These are phyloP conservation scores for Haplochromis vanheusdeni DNA, from an alignment of 2,113 vertebrate genomes.

Conservation along the genomic window DNA sequence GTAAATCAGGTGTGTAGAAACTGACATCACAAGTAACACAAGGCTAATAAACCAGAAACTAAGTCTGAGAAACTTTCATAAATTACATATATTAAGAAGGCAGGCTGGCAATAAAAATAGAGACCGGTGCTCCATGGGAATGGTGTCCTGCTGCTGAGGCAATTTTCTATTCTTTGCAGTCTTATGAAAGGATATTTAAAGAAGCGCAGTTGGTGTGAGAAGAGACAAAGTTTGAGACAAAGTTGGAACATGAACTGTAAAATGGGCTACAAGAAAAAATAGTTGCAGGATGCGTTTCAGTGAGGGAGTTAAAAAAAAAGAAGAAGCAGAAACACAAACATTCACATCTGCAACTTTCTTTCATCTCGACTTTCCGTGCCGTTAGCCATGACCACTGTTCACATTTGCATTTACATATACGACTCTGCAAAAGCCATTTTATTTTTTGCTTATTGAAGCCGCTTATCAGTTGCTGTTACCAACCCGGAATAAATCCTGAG, in stretches of 20 bases:
- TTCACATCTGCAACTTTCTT: conserved; percentile 41
- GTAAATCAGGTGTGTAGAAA: conserved; percentile 46
- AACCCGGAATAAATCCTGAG: conserved; percentile 61
- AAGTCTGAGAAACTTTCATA: conserved; percentile 41
- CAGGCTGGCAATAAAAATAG: conserved; percentile 32
- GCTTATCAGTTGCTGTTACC: conserved; percentile 68
- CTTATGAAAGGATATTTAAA: background rate
- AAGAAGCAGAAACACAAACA: conserved; percentile 13
- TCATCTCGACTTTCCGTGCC: conserved; percentile 45
- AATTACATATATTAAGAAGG: conserved; percentile 43
- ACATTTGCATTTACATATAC: conserved; percentile 42
- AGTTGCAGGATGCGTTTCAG: conserved; percentile 5
- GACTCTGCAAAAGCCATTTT: conserved; percentile 34
- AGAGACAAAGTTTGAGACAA: background rate
- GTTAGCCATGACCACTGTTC: conserved; percentile 42
- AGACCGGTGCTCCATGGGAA: conserved; percentile 40
- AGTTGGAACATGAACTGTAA: background rate
- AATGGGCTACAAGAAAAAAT: background rate
- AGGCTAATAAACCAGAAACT: conserved; percentile 39
- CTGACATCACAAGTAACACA: conserved; percentile 47
- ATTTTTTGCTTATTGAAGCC: conserved; percentile 42
- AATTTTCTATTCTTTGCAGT: background rate
- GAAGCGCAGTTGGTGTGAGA: background rate
- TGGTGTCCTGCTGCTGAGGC: conserved; percentile 1
- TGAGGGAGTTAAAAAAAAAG: background rate